A percentile compares a stretch with the other conserved stretches of the same genome.
Evolutionary conservation across 2,797 vertebrate genomes (phyloP).

Genomic region (Gobio occitaniae): DNA sequence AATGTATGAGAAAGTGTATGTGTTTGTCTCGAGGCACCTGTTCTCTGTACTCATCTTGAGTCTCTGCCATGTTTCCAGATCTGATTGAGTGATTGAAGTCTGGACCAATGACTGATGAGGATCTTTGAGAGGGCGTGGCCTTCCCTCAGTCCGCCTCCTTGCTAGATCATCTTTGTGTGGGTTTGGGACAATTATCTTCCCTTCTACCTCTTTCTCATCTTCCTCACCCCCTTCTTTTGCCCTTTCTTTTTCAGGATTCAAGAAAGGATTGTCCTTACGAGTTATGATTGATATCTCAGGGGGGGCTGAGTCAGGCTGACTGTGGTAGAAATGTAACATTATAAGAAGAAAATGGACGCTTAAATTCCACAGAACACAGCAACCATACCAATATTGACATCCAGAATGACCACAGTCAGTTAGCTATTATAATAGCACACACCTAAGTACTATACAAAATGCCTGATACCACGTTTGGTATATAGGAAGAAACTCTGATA

Average conservation of each 20-base stretch:
- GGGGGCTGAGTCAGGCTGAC: conserved; percentile 69
- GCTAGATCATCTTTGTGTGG: conserved; percentile 84
- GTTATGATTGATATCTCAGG: conserved; percentile 70
- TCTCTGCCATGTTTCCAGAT: conserved; percentile 91
- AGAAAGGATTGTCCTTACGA: conserved; percentile 74
- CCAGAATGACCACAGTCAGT: conserved; percentile 39
- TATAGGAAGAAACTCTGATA: background rate
- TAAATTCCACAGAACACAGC: background rate
- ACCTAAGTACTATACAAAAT: background rate
- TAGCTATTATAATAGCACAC: background rate
- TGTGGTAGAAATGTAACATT: conserved; percentile 60
- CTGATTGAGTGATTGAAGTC: conserved; percentile 84
- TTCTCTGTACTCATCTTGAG: conserved; percentile 85
- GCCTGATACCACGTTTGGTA: background rate
- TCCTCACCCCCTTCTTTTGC: conserved; percentile 64
- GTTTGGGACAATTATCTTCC: conserved; percentile 70
- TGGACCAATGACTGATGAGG: conserved; percentile 74
- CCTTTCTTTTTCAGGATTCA: conserved; percentile 63
- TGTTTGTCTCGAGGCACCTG: conserved; percentile 81
- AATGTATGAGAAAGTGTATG: conserved; percentile 44
- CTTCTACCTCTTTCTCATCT: conserved; percentile 56
- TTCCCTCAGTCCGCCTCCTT: conserved; percentile 74
- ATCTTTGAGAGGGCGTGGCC: conserved; percentile 71
- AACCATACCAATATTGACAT: conserved; percentile 49
- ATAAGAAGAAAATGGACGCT: conserved; percentile 6